Conservation (phyloP, 2,113 vertebrate species). For the Glaucomys volans region DNA sequence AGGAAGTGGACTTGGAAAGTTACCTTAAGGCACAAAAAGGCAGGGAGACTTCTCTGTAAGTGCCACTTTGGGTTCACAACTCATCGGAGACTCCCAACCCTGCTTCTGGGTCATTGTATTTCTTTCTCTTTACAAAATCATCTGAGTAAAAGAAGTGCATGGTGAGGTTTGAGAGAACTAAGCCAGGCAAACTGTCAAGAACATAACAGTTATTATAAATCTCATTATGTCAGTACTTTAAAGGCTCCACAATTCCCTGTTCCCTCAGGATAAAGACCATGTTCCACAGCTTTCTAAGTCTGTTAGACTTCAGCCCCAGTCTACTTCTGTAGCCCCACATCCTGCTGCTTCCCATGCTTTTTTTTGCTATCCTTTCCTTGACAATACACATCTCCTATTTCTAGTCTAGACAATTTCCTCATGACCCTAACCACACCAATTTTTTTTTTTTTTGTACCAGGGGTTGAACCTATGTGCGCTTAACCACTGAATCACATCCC, state of each 20-base stretch:
- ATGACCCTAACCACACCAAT: not conserved
- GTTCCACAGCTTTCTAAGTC: not conserved
- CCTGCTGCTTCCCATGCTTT: not conserved
- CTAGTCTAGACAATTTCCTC: not conserved
- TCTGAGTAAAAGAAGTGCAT: slow-evolving; percentile 5
- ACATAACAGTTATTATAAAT: not conserved
- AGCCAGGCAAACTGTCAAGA: not conserved
- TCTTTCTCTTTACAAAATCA: slow-evolving; percentile 42
- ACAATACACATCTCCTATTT: not conserved
- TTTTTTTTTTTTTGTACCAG: not conserved
- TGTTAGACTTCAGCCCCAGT: not conserved
- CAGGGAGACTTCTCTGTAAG: not conserved
- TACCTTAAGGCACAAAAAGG: not conserved
- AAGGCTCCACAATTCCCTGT: not conserved
- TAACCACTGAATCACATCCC: not conserved
- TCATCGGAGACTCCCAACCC: not conserved
- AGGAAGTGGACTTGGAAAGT: not conserved
- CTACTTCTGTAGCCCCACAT: not conserved
- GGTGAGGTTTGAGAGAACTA: not conserved
- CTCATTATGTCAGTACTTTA: not conserved
- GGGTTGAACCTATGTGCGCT: not conserved
- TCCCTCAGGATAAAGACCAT: slow-evolving; percentile 22
- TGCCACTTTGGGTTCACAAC: not conserved
- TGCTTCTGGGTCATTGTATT: not conserved
- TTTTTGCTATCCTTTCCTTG: not conserved